Evolutionary conservation across 2,113 vertebrate genomes (phyloP), one percentile per base, ranked within the genome.

Genomic region (Macaca nemestrina): DNA sequence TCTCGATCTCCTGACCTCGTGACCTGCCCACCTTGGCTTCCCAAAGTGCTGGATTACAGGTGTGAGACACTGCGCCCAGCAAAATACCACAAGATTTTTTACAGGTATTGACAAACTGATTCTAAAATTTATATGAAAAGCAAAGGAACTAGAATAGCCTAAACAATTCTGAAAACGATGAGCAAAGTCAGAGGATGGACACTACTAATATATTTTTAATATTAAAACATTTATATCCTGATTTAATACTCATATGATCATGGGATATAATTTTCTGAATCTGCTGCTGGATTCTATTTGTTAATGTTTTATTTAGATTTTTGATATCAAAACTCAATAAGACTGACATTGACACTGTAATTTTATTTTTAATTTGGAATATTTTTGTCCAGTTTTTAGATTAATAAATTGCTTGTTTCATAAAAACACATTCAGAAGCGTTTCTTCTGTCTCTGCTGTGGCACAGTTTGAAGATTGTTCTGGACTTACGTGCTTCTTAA

Each of bases 401-500:
- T 23, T 16, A 68, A 50, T 45, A 75, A 23, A 57, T 87, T 76
- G 8, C 40, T 90, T n/a, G 23, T n/a, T 68, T 76, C 3, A n/a
- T 18, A 68, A 75, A 80, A 86, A 43, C 1, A 27, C n/a, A 55
- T 0, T 11, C n/a, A 30, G n/a, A 73, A 68, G 38, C 10, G 1
- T 68, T 83, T 75, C 59, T 45, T 78, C n/a, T 20, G 4, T 35
- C 59, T 50, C 32, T 67, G 5, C 6, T 18, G 9, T 57, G 40
- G 25, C 45, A 48, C 6, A 40, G 59, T 50, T 23, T 52, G 27
- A 43, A n/a, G 83, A 22, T 4, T 6, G 10, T 38, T 48, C 5
- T 64, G 6, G 48, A 14, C 38, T 25, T 43, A 16, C 0, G 1
- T 5, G 38, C 38, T 35, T 40, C 40, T 22, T 0, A n/a, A 18